Percentiles rank a stretch among this genome's conserved stretches.
These are phyloP conservation scores for Dromococcyx pavoninus DNA, from an alignment of 2,797 vertebrate genomes.

Conservation along the genomic window DNA sequence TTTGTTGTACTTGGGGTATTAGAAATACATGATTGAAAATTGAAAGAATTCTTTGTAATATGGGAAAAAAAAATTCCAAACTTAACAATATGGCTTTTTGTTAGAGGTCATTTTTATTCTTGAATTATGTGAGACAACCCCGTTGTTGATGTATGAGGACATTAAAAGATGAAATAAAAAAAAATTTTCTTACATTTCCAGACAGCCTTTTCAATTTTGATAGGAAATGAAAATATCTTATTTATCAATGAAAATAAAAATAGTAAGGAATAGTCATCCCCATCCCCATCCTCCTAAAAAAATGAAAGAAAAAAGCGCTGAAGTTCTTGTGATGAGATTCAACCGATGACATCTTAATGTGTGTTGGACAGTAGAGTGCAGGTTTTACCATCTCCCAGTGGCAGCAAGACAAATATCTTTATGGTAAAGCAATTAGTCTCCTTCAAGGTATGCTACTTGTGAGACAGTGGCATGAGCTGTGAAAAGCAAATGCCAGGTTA, in stretches of 20 bases:
- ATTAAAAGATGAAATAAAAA: conserved; percentile 5
- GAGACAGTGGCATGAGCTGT: neutral
- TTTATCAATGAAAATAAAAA: conserved; percentile 5
- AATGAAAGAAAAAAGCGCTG: neutral
- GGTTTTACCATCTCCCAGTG: neutral
- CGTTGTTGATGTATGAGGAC: neutral
- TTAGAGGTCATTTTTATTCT: neutral
- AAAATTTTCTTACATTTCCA: neutral
- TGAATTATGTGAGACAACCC: neutral
- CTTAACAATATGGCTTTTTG: neutral
- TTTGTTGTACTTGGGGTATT: conserved; percentile 21
- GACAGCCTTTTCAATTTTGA: neutral
- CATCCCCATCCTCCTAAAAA: neutral
- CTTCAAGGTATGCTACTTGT: neutral
- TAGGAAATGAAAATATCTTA: neutral
- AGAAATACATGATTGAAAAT: conserved; percentile 11
- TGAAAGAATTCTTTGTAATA: neutral
- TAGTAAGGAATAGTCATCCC: neutral
- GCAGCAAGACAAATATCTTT: neutral
- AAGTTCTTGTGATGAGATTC: neutral
- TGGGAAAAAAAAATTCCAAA: neutral
- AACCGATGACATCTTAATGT: fast-evolving
- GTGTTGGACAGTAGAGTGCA: neutral
- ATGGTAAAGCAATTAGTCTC: neutral
- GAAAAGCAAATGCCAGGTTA: neutral